Base-by-base conservation (phyloP, 2,888 invertebrate genomes). In the Lycia hirtaria region DNA sequence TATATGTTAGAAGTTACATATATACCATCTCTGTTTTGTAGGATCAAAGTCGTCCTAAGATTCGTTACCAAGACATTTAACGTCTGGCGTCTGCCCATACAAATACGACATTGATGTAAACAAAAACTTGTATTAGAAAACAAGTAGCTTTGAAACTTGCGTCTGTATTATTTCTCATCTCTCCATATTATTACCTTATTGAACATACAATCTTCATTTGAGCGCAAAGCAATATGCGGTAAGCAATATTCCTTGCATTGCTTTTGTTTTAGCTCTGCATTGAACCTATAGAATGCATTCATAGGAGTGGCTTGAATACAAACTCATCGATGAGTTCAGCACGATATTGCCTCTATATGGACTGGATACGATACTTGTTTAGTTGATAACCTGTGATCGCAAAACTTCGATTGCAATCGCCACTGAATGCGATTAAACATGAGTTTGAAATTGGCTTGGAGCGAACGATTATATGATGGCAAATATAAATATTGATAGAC, bases 121-220 rank as follows among this genome's bases (percentile, higher is more conserved):
- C n/a, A n/a, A n/a, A n/a, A n/a, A n/a, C n/a, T n/a, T n/a, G n/a
- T 30, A 30, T 12, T 30, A 3, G n/a, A 12, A 4, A 30, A 12
- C 30, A n/a, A n/a, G n/a, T n/a, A n/a, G n/a, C n/a, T n/a, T 30
- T 12, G 12, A 12, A 12, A 3, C 9, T 15, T 0, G 1, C 1
- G 7, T 15, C 9, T 15, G 15, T 9, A n/a, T 51, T 19, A 38
- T 9, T 33, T 14, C 24, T 41, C 14, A 5, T 14, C 15, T 33
- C 5, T 12, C 6, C 19, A 5, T 32, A 62, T 26, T 71, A 66
- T 68, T 52, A 65, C 60, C 64, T 65, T 64, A 62, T 65, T 65
- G 54, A 64, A 64, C 56, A 69, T 66, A 68, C 68, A 65, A 71
- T 73, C 72, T 44, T 70, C 61, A 72, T 72, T 75, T 72, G 64